Conservation (phyloP, 2,888 invertebrate species). For the Caenorhabditis imperialis region DNA sequence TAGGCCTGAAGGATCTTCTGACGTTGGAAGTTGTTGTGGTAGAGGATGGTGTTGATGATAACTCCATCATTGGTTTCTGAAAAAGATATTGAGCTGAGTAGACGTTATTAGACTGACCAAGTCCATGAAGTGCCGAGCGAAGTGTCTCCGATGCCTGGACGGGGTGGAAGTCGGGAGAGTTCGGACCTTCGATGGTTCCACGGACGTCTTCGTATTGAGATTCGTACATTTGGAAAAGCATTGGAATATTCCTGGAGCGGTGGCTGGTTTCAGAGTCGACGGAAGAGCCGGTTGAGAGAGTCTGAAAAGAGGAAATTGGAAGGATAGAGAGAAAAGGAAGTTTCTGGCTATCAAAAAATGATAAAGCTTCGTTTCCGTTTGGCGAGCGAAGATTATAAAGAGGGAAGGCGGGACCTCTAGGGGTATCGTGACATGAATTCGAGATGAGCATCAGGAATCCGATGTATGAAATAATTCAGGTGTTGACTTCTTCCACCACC, state of each 20-base stretch:
- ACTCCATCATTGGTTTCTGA: slow-evolving; percentile 74
- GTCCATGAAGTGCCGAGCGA: slow-evolving; percentile 70
- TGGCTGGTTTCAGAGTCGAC: slow-evolving; percentile 61
- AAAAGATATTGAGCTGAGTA: neutral
- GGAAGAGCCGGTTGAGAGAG: slow-evolving; percentile 60
- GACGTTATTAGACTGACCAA: slow-evolving; percentile 47
- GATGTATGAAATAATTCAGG: neutral
- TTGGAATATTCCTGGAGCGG: slow-evolving; percentile 68
- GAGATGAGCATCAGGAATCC: neutral
- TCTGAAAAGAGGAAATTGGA: slow-evolving; percentile 27
- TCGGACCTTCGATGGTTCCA: slow-evolving; percentile 74
- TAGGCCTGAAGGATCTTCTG: slow-evolving; percentile 76
- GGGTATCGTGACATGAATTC: slow-evolving; percentile 43
- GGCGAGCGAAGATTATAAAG: slow-evolving; percentile 18
- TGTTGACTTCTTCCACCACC: too few species aligned
- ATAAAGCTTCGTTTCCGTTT: neutral
- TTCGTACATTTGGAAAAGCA: slow-evolving; percentile 77
- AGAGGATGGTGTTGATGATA: slow-evolving; percentile 72
- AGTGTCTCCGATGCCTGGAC: slow-evolving; percentile 74
- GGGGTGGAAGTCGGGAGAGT: slow-evolving; percentile 74
- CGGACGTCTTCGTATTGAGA: slow-evolving; percentile 74
- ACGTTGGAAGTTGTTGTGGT: slow-evolving; percentile 76
- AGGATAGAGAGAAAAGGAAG: neutral
- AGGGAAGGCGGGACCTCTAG: slow-evolving; percentile 18
- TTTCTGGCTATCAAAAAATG: neutral